phyloP scores from a whole-genome alignment of 2,888 invertebrate species.

The Augiades crinisus region DNA sequence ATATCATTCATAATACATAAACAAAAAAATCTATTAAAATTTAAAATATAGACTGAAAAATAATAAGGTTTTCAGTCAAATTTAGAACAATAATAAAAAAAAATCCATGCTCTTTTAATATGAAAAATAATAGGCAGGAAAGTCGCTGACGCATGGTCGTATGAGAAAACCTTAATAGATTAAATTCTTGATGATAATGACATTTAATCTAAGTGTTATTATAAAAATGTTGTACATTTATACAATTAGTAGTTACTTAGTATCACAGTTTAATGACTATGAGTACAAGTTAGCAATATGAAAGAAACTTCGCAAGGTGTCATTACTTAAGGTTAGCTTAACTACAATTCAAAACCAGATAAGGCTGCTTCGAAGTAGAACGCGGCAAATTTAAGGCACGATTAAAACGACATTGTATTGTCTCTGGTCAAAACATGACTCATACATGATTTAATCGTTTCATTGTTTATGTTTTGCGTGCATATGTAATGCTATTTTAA shows the following conservation, averaged over 20 bases:
- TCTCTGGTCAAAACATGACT: not conserved
- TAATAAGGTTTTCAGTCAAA: not conserved
- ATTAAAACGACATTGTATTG: not conserved
- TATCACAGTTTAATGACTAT: not conserved
- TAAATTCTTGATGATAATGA: not conserved
- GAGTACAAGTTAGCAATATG: not conserved
- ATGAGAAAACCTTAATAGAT: not conserved
- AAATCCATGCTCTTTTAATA: not conserved
- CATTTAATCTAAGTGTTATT: not conserved
- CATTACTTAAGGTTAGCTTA: not conserved
- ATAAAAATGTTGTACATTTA: not conserved
- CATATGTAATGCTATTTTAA: not conserved
- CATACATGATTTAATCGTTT: conserved; percentile 5
- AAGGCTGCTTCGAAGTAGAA: not conserved
- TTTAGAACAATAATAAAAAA: not conserved
- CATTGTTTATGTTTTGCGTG: not conserved
- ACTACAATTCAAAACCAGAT: not conserved
- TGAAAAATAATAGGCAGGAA: conserved; percentile 4
- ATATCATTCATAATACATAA: too few relatives aligned
- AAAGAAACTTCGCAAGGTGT: not conserved
- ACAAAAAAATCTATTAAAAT: not conserved
- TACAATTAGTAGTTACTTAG: not conserved
- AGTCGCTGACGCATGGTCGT: not conserved
- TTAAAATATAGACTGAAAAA: too few relatives aligned
- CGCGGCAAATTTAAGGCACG: not conserved